Evolutionary conservation across 2,797 vertebrate genomes (phyloP).

Genomic region (Sardinella longiceps): DNA sequence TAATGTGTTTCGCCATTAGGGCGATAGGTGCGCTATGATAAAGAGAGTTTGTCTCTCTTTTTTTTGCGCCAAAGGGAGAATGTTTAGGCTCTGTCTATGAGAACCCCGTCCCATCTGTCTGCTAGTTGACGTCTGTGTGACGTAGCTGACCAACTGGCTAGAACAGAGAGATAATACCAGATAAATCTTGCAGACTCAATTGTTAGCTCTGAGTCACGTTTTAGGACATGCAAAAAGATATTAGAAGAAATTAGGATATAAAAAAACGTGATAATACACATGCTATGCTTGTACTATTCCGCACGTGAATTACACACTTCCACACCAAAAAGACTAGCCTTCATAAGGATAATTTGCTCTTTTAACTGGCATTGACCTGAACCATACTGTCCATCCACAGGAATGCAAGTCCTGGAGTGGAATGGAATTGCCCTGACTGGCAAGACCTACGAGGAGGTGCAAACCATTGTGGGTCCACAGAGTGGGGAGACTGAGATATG

Average conservation of each 20-base stretch:
- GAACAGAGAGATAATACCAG: background rate
- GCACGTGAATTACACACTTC: too few relatives aligned
- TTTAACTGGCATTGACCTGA: background rate
- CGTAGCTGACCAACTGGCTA: background rate
- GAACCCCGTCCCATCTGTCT: background rate
- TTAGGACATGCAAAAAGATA: background rate
- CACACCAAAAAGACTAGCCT: background rate
- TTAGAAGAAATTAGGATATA: too few relatives aligned
- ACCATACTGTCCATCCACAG: constrained; percentile 62
- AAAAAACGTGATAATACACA: too few relatives aligned
- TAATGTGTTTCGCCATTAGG: background rate
- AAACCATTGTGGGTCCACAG: constrained; percentile 88
- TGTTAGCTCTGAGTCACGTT: background rate
- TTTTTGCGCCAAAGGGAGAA: background rate
- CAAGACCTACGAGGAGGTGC: constrained; percentile 98
- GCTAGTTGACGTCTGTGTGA: background rate
- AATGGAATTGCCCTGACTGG: constrained; percentile 89
- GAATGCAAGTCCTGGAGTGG: constrained; percentile 99
- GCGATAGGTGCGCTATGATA: background rate
- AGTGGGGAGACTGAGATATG: constrained; percentile 98
- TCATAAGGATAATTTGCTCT: background rate
- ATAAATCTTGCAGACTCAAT: background rate
- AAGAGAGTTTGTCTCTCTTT: background rate
- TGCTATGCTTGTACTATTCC: too few relatives aligned
- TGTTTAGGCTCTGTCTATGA: background rate